Evolutionary conservation across 2,797 vertebrate genomes (phyloP).

Genomic region (Sciaenops ocellatus): DNA sequence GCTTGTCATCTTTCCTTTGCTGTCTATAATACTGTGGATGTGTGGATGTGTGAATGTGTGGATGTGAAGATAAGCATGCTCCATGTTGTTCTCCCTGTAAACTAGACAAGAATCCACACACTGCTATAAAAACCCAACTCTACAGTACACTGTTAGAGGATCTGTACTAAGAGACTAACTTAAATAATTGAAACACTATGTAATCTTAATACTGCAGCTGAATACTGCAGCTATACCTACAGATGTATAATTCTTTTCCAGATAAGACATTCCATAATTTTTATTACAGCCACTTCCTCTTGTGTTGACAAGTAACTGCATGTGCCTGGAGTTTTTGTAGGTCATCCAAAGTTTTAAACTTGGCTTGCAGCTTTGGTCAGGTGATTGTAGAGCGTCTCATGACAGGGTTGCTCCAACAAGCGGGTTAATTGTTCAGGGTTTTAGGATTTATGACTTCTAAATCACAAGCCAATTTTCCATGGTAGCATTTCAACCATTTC

Average conservation of each 20-base stretch:
- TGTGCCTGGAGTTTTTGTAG: constrained; percentile 3
- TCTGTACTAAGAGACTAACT: not conserved
- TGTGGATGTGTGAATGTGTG: constrained; percentile 61
- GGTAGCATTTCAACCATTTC: not conserved
- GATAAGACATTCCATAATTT: not conserved
- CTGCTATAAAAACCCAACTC: not conserved
- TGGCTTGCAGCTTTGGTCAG: constrained; percentile 46
- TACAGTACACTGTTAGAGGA: not conserved
- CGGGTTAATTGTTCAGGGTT: constrained; percentile 57
- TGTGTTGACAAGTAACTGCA: not conserved
- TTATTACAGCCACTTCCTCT: not conserved
- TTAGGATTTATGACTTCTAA: constrained; percentile 50
- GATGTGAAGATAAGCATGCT: constrained; percentile 90
- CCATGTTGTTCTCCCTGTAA: constrained; percentile 69
- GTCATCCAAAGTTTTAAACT: constrained; percentile 29
- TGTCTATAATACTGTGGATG: constrained; percentile 25
- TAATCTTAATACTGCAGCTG: not conserved
- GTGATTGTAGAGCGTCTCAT: constrained; percentile 49
- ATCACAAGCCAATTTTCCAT: constrained; percentile 18
- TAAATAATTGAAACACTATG: not conserved
- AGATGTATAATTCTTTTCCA: not conserved
- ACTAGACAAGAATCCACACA: constrained; percentile 25
- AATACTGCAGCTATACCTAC: not conserved
- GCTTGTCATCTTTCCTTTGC: constrained; percentile 7
- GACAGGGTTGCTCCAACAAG: constrained; percentile 49